Conservation (phyloP, 92 coral and sea anemone species). For the Umimayanthus chanpuru region DNA sequence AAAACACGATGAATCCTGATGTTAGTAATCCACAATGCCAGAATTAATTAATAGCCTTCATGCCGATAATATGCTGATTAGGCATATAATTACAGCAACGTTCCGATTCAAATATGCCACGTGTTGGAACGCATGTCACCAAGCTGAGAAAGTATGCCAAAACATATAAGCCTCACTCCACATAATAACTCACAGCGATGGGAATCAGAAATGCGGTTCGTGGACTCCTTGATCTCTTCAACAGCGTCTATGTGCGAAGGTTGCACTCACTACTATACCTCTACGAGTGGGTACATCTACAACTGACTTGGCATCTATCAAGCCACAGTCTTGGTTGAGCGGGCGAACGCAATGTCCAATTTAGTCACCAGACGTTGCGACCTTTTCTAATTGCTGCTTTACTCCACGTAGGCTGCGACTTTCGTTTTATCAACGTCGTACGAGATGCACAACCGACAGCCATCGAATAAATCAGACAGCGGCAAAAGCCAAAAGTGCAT, state of each 20-base stretch:
- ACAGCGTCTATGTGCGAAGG: neutral
- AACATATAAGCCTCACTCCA: neutral
- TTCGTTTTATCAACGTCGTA: neutral
- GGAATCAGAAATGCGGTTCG: neutral
- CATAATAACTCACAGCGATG: neutral
- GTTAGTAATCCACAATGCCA: too few relatives aligned
- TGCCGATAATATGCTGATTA: too few relatives aligned
- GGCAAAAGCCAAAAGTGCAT: neutral
- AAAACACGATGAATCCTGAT: too few relatives aligned
- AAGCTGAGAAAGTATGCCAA: neutral
- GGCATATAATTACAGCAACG: too few relatives aligned
- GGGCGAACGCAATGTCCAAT: neutral
- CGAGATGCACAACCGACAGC: neutral
- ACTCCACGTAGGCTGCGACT: neutral
- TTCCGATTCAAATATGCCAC: constrained; percentile 5
- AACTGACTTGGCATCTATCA: neutral
- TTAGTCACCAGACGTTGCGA: neutral
- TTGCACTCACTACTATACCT: too few relatives aligned
- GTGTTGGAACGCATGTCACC: neutral
- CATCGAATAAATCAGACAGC: neutral
- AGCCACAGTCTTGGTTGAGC: neutral
- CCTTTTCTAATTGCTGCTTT: neutral
- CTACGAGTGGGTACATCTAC: neutral
- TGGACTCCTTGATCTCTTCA: neutral
- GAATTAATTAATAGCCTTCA: too few relatives aligned